These are phyloP conservation scores for Apteryx owenii DNA, from an alignment of 2,113 vertebrate species.

Conservation along the genomic window DNA sequence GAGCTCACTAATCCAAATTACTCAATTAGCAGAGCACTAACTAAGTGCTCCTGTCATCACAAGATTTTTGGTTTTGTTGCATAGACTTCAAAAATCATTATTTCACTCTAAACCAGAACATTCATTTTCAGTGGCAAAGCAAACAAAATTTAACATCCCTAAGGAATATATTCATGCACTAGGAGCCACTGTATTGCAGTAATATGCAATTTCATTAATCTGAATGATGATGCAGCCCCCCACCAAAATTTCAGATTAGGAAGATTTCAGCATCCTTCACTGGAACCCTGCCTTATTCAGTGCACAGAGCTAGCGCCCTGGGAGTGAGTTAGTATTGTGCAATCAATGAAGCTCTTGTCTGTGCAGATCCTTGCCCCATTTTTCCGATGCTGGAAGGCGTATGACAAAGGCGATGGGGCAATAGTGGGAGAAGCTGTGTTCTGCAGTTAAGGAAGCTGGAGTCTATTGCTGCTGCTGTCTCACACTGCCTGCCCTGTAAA, in stretches of 20 bases:
- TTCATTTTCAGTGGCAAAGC: not conserved
- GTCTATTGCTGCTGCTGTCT: not conserved
- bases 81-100: not conserved
- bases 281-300: not conserved
- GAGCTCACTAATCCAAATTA: not conserved
- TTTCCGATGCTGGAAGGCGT: not conserved
- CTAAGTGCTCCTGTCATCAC: not conserved
- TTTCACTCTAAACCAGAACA: not conserved
- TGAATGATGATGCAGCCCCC: not conserved
- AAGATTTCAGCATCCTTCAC: not conserved
- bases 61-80: not conserved
- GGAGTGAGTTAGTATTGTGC: not conserved
- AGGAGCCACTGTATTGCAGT: not conserved
- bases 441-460: not conserved
- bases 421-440: fast-evolving
- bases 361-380: not conserved
- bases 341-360: not conserved
- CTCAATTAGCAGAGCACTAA: not conserved
- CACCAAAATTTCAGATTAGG: not conserved
- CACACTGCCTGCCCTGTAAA: not conserved
- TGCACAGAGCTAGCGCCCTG: no score
- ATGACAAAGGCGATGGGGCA: not conserved
- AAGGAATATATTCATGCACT: not conserved
- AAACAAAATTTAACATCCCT: not conserved
- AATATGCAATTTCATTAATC: not conserved